Percentiles rank a stretch among this genome's conserved stretches.
Evolutionary conservation across 2,888 invertebrate species (phyloP).

Genomic region (Ptilodon capucinus): DNA sequence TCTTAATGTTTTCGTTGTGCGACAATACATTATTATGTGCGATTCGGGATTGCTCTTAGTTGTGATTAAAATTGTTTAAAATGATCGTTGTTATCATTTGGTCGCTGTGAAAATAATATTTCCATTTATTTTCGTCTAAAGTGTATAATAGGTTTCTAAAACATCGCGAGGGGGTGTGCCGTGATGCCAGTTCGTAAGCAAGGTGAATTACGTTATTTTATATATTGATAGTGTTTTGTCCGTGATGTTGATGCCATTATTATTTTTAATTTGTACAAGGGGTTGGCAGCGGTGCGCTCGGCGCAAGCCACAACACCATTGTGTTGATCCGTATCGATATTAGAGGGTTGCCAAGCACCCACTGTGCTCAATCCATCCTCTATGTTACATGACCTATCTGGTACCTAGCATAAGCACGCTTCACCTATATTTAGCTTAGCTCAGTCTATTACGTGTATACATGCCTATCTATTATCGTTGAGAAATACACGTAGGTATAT

Average conservation of each 20-base stretch:
- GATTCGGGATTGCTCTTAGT: constrained; percentile 57
- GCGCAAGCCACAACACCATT: constrained; percentile 46
- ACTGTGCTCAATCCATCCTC: constrained; percentile 3
- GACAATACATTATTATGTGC: constrained; percentile 53
- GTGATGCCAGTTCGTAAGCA: constrained; percentile 90
- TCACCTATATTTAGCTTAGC: background rate
- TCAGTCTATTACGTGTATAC: no score
- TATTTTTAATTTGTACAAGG: constrained; percentile 39
- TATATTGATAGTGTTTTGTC: constrained; percentile 19
- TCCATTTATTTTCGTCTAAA: constrained; percentile 59
- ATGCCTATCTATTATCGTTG: no score
- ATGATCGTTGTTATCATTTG: constrained; percentile 53
- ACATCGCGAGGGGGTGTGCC: constrained; percentile 78
- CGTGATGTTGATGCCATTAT: constrained; percentile 31
- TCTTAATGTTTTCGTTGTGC: constrained; percentile 75
- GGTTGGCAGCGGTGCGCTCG: constrained; percentile 28
- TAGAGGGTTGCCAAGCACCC: constrained; percentile 50
- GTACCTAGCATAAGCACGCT: background rate
- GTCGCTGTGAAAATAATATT: constrained; percentile 59
- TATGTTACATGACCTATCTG: background rate
- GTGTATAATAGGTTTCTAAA: constrained; percentile 60
- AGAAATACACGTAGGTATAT: no score
- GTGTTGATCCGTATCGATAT: constrained; percentile 53
- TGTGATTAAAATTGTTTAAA: constrained; percentile 68
- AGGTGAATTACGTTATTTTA: constrained; percentile 77